phyloP scores from a whole-genome alignment of 2,888 invertebrate genomes.

The Schizotus pectinicornis region DNA sequence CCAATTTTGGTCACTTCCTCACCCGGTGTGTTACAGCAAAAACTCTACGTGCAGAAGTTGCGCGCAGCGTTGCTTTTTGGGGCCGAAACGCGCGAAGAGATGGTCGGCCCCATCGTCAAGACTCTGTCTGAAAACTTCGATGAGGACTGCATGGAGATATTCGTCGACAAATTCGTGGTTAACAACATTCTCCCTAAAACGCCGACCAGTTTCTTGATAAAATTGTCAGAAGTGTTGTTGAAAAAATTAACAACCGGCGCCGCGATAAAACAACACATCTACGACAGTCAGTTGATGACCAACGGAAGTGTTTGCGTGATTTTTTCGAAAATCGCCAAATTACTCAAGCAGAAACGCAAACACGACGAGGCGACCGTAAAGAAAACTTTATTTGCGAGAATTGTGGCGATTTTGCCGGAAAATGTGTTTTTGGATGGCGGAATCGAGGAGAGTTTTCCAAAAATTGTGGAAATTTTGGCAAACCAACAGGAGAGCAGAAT shows the following conservation, averaged over 20 bases:
- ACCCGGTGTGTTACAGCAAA: constrained; percentile 48
- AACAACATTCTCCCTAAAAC: constrained; percentile 45
- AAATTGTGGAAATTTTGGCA: neutral
- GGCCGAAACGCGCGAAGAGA: constrained; percentile 43
- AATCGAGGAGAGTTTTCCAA: constrained; percentile 1
- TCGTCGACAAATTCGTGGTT: constrained; percentile 47
- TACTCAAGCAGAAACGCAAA: constrained; percentile 47
- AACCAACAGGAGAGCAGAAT: neutral
- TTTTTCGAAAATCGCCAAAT: constrained; percentile 47
- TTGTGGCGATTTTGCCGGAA: constrained; percentile 37
- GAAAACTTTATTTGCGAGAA: constrained; percentile 36
- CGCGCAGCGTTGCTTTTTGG: constrained; percentile 49
- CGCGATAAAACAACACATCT: constrained; percentile 24
- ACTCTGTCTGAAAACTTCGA: constrained; percentile 42
- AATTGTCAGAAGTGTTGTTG: constrained; percentile 35
- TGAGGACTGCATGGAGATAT: constrained; percentile 45
- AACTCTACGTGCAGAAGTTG: constrained; percentile 52
- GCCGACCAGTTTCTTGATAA: constrained; percentile 35
- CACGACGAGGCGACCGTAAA: constrained; percentile 30
- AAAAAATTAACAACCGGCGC: constrained; percentile 23
- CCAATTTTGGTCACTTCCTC: neutral
- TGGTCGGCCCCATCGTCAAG: constrained; percentile 40
- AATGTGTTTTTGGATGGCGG: constrained; percentile 30
- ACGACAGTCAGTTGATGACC: constrained; percentile 30
- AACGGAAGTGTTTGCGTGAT: constrained; percentile 39